Evolutionary conservation across 2,113 vertebrate species (phyloP).

Genomic region (Cyprinodon variegatus): DNA sequence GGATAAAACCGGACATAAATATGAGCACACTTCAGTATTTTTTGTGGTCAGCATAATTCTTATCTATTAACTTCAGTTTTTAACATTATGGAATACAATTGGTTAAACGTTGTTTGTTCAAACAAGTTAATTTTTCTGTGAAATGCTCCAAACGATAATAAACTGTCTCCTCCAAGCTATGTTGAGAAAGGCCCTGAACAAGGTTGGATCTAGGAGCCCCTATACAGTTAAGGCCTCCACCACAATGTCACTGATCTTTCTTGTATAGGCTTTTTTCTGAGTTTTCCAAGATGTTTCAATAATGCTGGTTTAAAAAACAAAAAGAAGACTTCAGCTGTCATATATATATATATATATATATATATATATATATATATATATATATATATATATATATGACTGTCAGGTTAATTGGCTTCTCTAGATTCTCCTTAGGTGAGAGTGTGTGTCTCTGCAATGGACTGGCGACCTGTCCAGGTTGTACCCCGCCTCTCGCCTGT

Average conservation of each 20-base stretch:
- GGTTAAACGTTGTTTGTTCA: not conserved
- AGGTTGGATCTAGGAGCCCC: not conserved
- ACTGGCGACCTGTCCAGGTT: too few relatives aligned
- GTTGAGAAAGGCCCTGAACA: not conserved
- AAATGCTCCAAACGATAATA: not conserved
- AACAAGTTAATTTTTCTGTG: not conserved
- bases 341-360: too few relatives aligned
- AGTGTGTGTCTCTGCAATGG: too few relatives aligned
- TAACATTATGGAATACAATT: slow-evolving; percentile 1
- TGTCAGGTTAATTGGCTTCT: too few relatives aligned
- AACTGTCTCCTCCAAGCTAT: not conserved
- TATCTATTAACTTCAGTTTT: not conserved
- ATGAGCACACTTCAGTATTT: not conserved
- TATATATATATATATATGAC: too few relatives aligned
- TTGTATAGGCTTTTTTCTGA: not conserved
- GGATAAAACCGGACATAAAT: not conserved
- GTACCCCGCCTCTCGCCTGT: too few relatives aligned
- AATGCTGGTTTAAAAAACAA: too few relatives aligned
- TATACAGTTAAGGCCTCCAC: not conserved
- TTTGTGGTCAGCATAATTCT: not conserved
- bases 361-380: too few relatives aligned
- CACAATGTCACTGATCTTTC: not conserved
- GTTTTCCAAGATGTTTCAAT: not conserved
- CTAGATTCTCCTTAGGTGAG: too few relatives aligned
- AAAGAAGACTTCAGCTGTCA: too few relatives aligned